Evolutionary conservation across 2,113 vertebrate species (phyloP).

Genomic region (Psittacara wagleri): DNA sequence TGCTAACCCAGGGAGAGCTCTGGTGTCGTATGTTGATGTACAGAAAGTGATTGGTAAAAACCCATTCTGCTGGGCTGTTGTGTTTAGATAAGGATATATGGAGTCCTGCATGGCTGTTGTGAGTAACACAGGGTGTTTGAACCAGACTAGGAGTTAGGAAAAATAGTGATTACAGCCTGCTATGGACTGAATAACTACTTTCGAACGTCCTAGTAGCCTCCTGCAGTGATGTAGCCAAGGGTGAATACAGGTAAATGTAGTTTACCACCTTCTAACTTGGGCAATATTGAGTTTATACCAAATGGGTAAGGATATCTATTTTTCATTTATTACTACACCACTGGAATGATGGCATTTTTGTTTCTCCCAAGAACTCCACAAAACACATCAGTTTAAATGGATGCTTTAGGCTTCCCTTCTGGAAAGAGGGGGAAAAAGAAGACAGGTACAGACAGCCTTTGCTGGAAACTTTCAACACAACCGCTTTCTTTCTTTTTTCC

Average conservation of each 20-base stretch:
- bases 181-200: constrained; percentile 11
- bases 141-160: neutral
- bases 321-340: constrained; percentile 13
- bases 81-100: neutral
- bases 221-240: constrained; percentile 12
- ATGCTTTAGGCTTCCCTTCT: neutral
- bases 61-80: neutral
- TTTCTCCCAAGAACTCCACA: neutral
- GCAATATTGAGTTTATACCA: neutral
- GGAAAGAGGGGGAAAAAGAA: neutral
- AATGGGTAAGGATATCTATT: neutral
- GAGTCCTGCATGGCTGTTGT: neutral
- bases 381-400: neutral
- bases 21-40: neutral
- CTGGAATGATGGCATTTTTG: neutral
- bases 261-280: neutral
- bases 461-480: neutral
- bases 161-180: constrained; percentile 34
- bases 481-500: neutral
- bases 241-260: constrained; percentile 27
- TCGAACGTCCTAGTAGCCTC: neutral
- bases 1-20: neutral
- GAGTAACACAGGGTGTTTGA: neutral
- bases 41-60: neutral
- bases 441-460: neutral